Conservation (phyloP, 2,888 invertebrate species). For the Erebia palarica region DNA sequence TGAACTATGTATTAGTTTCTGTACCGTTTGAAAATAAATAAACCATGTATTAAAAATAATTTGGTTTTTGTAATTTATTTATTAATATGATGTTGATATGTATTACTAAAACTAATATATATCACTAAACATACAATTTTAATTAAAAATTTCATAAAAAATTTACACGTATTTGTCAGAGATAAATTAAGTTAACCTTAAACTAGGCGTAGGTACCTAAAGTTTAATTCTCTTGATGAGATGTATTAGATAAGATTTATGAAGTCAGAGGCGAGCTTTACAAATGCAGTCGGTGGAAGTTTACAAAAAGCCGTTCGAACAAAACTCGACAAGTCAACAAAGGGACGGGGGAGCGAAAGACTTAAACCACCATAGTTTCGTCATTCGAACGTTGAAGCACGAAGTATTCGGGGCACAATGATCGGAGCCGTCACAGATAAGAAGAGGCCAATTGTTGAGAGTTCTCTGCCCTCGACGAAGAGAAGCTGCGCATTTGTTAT, state of each 20-base stretch:
- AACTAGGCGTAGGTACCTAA: slow-evolving; percentile 43
- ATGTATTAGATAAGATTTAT: slow-evolving; percentile 75
- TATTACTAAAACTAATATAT: neutral
- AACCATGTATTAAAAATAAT: too few relatives aligned
- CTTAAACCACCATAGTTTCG: slow-evolving; percentile 66
- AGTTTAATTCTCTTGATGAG: slow-evolving; percentile 62
- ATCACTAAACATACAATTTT: neutral
- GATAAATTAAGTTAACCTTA: slow-evolving; percentile 48
- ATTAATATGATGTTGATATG: neutral
- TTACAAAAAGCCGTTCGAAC: slow-evolving; percentile 72
- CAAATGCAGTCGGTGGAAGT: slow-evolving; percentile 64
- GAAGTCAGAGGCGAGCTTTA: slow-evolving; percentile 68
- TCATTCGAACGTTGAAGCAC: slow-evolving; percentile 69
- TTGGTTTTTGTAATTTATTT: neutral
- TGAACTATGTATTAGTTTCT: too few relatives aligned
- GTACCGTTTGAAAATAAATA: too few relatives aligned
- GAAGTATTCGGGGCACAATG: slow-evolving; percentile 74
- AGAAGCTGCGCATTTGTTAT: slow-evolving; percentile 77
- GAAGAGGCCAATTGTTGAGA: slow-evolving; percentile 71
- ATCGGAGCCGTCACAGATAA: slow-evolving; percentile 77
- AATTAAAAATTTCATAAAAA: neutral
- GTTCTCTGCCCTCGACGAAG: slow-evolving; percentile 64
- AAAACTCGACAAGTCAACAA: slow-evolving; percentile 77
- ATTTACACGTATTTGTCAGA: slow-evolving; percentile 42
- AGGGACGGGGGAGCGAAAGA: slow-evolving; percentile 70